A percentile compares a stretch with the other conserved stretches of the same genome.
Conservation (phyloP, 2,888 invertebrate species). For the Dynastes tityus region DNA sequence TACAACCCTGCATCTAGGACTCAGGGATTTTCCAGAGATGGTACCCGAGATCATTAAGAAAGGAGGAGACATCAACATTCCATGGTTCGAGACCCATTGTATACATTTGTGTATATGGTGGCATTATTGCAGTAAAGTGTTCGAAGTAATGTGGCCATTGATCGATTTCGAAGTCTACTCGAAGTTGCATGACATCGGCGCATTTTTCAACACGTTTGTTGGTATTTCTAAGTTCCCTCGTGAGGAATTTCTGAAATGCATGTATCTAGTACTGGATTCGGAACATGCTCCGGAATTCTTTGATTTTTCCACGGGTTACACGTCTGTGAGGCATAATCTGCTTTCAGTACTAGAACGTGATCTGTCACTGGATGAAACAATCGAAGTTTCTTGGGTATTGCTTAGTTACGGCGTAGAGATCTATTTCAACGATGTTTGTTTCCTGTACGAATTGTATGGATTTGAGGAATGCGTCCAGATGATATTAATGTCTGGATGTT, state of each 20-base stretch:
- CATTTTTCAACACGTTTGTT: neutral
- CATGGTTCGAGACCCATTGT: slow-evolving; percentile 8
- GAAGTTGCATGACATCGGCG: neutral
- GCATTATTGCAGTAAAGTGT: neutral
- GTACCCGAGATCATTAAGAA: neutral
- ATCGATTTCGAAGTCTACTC: slow-evolving; percentile 1
- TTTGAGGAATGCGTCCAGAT: slow-evolving; percentile 1
- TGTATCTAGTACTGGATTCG: slow-evolving; percentile 4
- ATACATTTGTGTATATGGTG: slow-evolving; percentile 19
- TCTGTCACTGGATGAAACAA: neutral
- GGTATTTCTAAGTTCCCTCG: neutral
- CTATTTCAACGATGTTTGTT: slow-evolving; percentile 20
- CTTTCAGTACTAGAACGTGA: neutral
- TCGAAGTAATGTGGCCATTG: neutral
- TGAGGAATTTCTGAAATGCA: neutral
- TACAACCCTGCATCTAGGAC: neutral
- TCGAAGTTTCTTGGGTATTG: neutral
- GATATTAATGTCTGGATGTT: neutral
- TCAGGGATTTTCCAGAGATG: neutral
- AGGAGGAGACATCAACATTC: slow-evolving; percentile 14
- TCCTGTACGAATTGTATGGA: neutral
- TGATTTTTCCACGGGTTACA: neutral
- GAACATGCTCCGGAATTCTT: neutral
- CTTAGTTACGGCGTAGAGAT: slow-evolving; percentile 7
- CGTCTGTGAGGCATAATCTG: neutral